A percentile compares a stretch with the other conserved stretches of the same genome.
Conservation (phyloP, 2,797 vertebrate species). For the Arnoldichthys spilopterus region DNA sequence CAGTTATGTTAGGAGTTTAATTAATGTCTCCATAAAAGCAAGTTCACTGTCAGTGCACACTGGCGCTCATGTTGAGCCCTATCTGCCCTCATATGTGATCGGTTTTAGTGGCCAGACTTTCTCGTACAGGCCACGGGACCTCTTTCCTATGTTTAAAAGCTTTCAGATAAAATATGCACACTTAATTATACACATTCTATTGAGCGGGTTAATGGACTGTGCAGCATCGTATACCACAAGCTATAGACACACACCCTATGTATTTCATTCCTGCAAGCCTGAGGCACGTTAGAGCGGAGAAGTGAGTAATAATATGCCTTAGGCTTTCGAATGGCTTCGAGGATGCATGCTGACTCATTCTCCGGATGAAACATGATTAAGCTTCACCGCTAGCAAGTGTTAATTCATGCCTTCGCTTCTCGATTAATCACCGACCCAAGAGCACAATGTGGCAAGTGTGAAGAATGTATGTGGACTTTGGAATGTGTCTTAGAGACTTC, state of each 20-base stretch:
- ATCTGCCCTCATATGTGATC: too few species aligned
- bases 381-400: conserved; percentile 22
- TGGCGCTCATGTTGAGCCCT: too few species aligned
- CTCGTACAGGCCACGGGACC: too few species aligned
- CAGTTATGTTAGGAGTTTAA: too few species aligned
- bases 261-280: conserved; percentile 4
- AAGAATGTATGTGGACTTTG: conserved; percentile 4
- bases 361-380: conserved; percentile 25
- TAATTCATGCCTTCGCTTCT: conserved; percentile 27
- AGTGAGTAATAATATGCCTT: conserved; percentile 10
- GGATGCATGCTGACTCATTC: conserved; percentile 25
- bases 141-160: too few species aligned
- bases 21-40: too few species aligned
- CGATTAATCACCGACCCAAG: conserved; percentile 15
- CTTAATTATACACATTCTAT: background rate
- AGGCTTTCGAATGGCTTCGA: conserved; percentile 10
- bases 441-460: conserved; percentile 21
- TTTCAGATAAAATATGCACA: background rate
- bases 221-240: background rate
- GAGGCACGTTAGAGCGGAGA: background rate
- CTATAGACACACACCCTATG: background rate
- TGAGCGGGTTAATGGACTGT: conserved; percentile 1
- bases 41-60: too few species aligned
- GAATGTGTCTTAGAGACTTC: conserved; percentile 14
- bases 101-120: too few species aligned